Base-by-base conservation (phyloP, 2,797 vertebrate genomes). In the Glossophaga mutica region DNA sequence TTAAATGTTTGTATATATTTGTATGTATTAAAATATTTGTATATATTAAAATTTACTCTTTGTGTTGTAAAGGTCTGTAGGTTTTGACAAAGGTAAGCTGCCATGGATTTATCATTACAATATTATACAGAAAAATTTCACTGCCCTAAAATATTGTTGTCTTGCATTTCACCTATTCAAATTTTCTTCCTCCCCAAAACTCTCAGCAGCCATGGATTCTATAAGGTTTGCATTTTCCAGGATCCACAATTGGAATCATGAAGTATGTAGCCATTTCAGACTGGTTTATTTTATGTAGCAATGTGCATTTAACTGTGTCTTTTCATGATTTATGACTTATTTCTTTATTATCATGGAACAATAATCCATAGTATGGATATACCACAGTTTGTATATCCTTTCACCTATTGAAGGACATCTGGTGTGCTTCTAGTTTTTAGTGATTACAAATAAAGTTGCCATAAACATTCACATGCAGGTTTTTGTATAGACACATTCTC, bases 271-370 rank as follows among this genome's bases (percentile, higher is more conserved):
- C 8, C 26, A 89, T 87, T 95, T 73, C 24, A 79, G 26, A 67
- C 8, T 55, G 46, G 10, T 55, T 91, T 78, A 52, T 93, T 91
- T 93, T 42, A 83, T 18, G 29, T 22, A 77, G 21, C 19, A 73
- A 77, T 48, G 34, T 32, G 16, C 84, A 85, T 59, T 92, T 88
- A 85, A 77, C 21, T 65, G 24, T 46, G 46, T 70, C 16, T 86
- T 88, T 70, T 34, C n/a, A 55, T 74, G 44, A 26, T 74, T 55
- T 50, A 55, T 87, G 79, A 76, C 2, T 79, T 37, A 29, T 71
- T 93, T 94, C 19, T 68, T 87, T 83, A 76, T 67, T 79, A 52
- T 93, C n/a, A 77, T 65, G 21, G 48, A 90, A 32, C 48, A 91
- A 26, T 32, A 90, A 92, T 73, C 42, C 24, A 32, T 29, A 78